Evolutionary conservation across 1,140 invertebrate species (phyloP), one percentile per base, ranked within the genome.

Genomic region (Bombus pascuorum): DNA sequence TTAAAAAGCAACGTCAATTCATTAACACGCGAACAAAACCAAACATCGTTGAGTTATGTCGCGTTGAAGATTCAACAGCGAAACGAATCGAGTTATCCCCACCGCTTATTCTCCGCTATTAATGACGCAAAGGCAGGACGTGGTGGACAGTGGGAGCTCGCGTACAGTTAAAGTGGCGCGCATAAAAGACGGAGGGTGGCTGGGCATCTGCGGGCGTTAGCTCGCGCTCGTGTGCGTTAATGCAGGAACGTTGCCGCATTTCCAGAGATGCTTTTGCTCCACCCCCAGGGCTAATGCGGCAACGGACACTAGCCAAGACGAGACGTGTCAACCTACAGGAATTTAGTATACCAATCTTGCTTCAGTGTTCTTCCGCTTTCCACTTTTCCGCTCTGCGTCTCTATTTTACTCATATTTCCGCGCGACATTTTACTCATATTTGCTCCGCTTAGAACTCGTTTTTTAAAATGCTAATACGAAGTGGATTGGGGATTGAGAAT

Each of bases 191-290:
- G 15, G 42, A 65, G 57, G 25, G 34, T n/a, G 37, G 47, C 0
- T 53, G 34, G 39, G 5, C 22, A n/a, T 81, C 37, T 76, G 10
- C 42, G 70, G 66, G 59, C 3, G 47, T 59, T 62, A 28, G 44
- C 34, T 28, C 37, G 57, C 6, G 47, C 1, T 53, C 47, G 72
- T 86, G 39, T 76, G 80, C 32, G 72, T 86, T 89, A 89, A 89
- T 89, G 88, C 80, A 73, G 84, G 80, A 89, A 88, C 77, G 79
- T 86, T 83, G 79, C 83, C 68, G 83, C 87, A 72, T 83, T 89
- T 81, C 75, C 70, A 65, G 65, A 34, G 57, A 66, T 32, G 59
- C 62, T 37, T 28, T 39, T 32, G 62, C 57, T 28, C 87, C 53
- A 37, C 39, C 47, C 44, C 66, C 53, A 37, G 34, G 22, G 72